These are phyloP conservation scores for Montipora capitata DNA, from an alignment of 92 coral and sea anemone genomes.

Conservation along the genomic window DNA sequence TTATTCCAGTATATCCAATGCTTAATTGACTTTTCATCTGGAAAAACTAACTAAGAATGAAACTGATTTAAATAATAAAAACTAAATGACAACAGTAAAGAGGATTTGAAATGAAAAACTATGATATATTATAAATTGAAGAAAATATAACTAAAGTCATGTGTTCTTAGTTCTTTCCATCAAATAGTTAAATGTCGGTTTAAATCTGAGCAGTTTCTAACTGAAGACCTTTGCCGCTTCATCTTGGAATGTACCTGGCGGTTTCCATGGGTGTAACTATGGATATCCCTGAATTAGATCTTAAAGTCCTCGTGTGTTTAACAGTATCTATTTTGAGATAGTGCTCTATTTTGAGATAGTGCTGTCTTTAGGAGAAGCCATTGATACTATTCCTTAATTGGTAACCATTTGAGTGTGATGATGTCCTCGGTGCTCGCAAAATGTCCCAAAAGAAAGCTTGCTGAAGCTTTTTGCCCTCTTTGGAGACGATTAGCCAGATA, in stretches of 20 bases:
- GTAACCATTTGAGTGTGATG: neutral
- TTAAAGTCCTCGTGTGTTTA: too few relatives aligned
- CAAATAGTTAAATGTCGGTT: neutral
- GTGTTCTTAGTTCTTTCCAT: neutral
- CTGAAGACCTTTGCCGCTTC: too few relatives aligned
- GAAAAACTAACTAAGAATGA: neutral
- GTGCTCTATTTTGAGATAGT: neutral
- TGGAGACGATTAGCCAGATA: neutral
- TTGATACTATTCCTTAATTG: neutral
- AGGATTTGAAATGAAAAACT: neutral
- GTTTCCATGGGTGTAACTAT: too few relatives aligned
- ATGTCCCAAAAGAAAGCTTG: neutral
- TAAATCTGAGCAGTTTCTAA: too few relatives aligned
- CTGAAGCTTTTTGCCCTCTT: neutral
- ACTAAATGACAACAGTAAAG: neutral
- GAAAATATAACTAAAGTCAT: neutral
- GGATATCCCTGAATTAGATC: too few relatives aligned
- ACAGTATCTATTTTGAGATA: neutral
- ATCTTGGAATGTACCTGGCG: too few relatives aligned
- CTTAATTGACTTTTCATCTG: too few relatives aligned
- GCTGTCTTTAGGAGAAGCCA: neutral
- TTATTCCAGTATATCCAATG: neutral
- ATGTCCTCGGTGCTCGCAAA: neutral
- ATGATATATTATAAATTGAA: neutral
- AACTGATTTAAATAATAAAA: neutral